Base-by-base conservation (phyloP, 2,113 vertebrate species). In the Melanocharis versteri region DNA sequence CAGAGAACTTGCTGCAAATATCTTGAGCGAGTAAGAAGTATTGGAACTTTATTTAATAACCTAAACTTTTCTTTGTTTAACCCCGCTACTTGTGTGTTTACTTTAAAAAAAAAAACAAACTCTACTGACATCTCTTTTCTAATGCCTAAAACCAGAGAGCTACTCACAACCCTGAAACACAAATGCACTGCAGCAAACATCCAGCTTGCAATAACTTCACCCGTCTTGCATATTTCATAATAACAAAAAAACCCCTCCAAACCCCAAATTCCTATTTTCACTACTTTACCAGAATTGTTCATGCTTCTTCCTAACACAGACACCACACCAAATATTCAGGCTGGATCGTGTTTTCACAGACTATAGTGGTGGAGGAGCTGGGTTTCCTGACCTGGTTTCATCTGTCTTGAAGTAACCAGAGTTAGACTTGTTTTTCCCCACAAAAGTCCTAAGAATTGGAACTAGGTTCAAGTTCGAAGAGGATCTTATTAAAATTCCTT, bases 1-100 rank as follows among this genome's bases (percentile, higher is more conserved):
- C 91, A 71, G 2, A 69, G 96, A 96, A 96, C 95, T 95, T 83
- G 87, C 83, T 78, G 93, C 80, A 96, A 96, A 93, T 96, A 94
- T 96, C 96, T 96, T 53, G 80, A 97, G 81, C 16, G 16, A 94
- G 85, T 90, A 94, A 94, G 77, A 95, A 95, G 86, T 65, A 92
- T 23, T 96, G 78, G 73, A 96, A 97, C 88, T 97, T 97, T 89
- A 97, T 95, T 96, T 90, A 97, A 97, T 95, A 97, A 94, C 47
- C 65, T 53, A 27, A 96, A 96, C 95, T 97, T 97, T 96, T 97
- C 96, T 97, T 97, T 47, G 11, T 91, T 97, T 97, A 94, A 87
- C 53, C 57, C 72, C 72, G 61, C 64, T 73, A 53, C 75, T 88
- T 87, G 39, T 54, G 61, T 50, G 31, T 75, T 93, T 94, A 61